Percentiles rank a stretch among this genome's conserved stretches.
Evolutionary conservation across 1,140 invertebrate species (phyloP).

Genomic region (Pseudomyrmex sp.): DNA sequence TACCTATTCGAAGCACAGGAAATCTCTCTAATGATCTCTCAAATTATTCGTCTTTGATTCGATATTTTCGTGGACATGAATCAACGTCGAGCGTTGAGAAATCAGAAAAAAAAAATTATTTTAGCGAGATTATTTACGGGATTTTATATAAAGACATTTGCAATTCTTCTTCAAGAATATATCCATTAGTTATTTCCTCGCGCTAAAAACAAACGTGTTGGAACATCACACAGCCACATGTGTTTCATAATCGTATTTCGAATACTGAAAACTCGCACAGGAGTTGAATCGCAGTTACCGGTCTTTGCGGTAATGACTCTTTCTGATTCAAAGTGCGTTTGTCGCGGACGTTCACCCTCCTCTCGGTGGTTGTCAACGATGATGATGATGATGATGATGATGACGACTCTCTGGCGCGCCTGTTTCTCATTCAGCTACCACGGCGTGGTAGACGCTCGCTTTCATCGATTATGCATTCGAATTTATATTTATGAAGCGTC

Average conservation of each 20-base stretch:
- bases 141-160: background rate
- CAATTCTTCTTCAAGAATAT: background rate
- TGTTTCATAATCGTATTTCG: background rate
- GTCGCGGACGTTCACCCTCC: background rate
- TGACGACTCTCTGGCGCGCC: constrained; percentile 37
- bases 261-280: background rate
- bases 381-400: constrained; percentile 40
- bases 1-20: constrained; percentile 39
- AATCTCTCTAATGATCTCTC: constrained; percentile 29
- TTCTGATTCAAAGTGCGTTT: background rate
- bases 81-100: background rate
- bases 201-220: background rate
- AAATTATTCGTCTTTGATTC: background rate
- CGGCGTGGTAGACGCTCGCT: constrained; percentile 73
- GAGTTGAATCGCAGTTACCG: background rate
- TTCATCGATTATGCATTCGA: constrained; percentile 83
- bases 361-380: constrained; percentile 17
- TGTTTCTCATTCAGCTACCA: constrained; percentile 67
- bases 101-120: background rate
- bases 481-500: constrained; percentile 82
- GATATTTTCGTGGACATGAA: background rate
- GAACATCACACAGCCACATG: background rate
- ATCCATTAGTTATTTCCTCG: background rate
- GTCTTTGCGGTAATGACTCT: background rate
- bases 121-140: background rate